Evolutionary conservation across 1,140 invertebrate species (phyloP).

Genomic region (Anthonomus grandis): DNA sequence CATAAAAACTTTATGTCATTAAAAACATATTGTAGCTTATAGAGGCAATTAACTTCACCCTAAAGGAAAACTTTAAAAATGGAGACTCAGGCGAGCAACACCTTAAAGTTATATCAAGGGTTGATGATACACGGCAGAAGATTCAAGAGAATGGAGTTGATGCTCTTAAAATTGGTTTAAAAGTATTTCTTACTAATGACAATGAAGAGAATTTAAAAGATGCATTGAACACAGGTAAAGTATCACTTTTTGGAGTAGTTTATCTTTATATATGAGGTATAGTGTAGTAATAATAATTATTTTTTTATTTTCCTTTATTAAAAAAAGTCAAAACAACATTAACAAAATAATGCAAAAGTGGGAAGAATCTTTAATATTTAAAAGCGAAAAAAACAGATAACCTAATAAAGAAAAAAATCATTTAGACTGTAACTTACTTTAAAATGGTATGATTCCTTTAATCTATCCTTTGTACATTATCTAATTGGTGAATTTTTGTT

Average conservation of each 20-base stretch:
- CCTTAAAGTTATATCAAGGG: conserved; percentile 49
- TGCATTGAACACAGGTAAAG: conserved; percentile 56
- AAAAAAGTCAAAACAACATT: no score
- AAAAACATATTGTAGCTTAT: conserved; percentile 57
- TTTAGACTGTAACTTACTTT: no score
- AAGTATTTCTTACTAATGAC: conserved; percentile 61
- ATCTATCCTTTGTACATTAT: no score
- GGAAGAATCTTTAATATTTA: neutral
- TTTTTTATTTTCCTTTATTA: no score
- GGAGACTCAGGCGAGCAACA: conserved; percentile 37
- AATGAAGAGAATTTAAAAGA: conserved; percentile 52
- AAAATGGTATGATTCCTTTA: no score
- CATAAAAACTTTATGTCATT: neutral
- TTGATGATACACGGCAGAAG: conserved; percentile 55
- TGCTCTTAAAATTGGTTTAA: conserved; percentile 63
- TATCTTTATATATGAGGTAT: no score
- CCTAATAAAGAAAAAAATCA: no score
- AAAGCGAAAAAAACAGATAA: neutral
- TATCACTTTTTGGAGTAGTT: no score
- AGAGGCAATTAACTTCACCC: conserved; percentile 66
- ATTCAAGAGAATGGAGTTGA: conserved; percentile 59
- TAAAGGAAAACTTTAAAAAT: conserved; percentile 55
- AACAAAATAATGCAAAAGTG: neutral
- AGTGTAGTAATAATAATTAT: no score
- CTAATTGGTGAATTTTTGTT: no score